A percentile compares a stretch with the other conserved stretches of the same genome.
Evolutionary conservation across 1,140 invertebrate species (phyloP).

Genomic region (Ctenoplectra terminalis): DNA sequence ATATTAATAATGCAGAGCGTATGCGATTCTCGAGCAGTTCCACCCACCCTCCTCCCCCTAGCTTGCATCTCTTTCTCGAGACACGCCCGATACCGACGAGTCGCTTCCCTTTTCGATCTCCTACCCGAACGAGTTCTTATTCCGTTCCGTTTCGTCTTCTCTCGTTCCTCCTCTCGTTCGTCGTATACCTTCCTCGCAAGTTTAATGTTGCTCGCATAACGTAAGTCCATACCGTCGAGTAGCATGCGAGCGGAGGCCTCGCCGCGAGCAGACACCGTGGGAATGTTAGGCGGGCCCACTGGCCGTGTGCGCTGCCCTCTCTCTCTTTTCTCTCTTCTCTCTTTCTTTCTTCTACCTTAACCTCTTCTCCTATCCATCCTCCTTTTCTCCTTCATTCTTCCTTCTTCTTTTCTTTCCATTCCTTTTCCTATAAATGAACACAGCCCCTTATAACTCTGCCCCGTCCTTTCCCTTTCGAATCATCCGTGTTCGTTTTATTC

Average conservation of each 20-base stretch:
- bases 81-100: background rate
- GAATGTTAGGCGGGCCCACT: constrained; percentile 80
- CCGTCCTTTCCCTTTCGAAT: constrained; percentile 45
- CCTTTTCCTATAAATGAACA: constrained; percentile 4
- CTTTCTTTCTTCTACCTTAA: background rate
- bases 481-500: background rate
- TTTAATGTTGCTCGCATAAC: constrained; percentile 76
- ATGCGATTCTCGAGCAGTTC: constrained; percentile 36
- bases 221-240: constrained; percentile 73
- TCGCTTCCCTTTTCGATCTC: constrained; percentile 25
- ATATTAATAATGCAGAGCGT: constrained; percentile 78
- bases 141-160: constrained; percentile 42
- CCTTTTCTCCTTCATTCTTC: constrained; percentile 39
- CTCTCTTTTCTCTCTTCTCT: background rate
- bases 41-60: constrained; percentile 55
- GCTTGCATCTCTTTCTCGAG: background rate
- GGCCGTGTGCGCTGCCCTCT: constrained; percentile 49
- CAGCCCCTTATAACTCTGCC: constrained; percentile 11
- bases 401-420: constrained; percentile 29
- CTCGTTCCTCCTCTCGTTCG: constrained; percentile 54
- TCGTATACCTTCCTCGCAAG: constrained; percentile 69
- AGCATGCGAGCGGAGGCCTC: constrained; percentile 77
- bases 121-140: constrained; percentile 51
- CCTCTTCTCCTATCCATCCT: constrained; percentile 20
- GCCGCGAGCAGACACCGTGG: constrained; percentile 82